Conservation (phyloP, 1,140 invertebrate species). For the Mactra quadrangularis region DNA sequence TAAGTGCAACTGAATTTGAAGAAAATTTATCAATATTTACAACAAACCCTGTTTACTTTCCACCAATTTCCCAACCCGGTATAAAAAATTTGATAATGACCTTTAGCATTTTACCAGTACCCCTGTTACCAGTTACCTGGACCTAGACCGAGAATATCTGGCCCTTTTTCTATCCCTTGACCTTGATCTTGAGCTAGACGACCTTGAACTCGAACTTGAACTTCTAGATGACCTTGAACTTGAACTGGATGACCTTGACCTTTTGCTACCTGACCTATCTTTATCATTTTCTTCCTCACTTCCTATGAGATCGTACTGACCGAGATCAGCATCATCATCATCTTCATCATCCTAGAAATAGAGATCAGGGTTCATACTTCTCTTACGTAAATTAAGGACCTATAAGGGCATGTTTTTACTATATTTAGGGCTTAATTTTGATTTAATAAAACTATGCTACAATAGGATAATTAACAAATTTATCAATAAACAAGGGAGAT, state of each 20-base stretch:
- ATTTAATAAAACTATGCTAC: no score
- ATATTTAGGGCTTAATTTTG: not conserved
- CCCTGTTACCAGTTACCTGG: conserved; percentile 65
- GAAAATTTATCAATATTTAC: no score
- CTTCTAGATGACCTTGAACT: conserved; percentile 52
- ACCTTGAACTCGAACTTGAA: conserved; percentile 23
- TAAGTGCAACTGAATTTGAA: no score
- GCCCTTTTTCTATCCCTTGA: conserved; percentile 35
- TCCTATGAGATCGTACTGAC: conserved; percentile 92
- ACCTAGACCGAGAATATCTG: conserved; percentile 41
- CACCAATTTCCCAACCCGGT: no score
- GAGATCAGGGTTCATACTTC: not conserved
- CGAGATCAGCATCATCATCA: conserved; percentile 86
- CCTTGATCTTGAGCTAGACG: conserved; percentile 31
- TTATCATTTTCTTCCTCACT: conserved; percentile 51
- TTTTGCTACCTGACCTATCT: conserved; percentile 9
- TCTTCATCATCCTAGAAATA: conserved; percentile 50
- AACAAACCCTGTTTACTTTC: no score
- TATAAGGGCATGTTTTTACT: not conserved
- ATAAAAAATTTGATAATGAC: conserved; percentile 45
- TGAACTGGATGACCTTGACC: conserved; percentile 55
- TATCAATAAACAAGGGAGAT: no score
- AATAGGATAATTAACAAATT: no score
- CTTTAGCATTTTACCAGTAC: conserved; percentile 59
- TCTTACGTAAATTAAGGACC: not conserved